Conservation (phyloP, 2,113 vertebrate species). For the Lanius ludovicianus region DNA sequence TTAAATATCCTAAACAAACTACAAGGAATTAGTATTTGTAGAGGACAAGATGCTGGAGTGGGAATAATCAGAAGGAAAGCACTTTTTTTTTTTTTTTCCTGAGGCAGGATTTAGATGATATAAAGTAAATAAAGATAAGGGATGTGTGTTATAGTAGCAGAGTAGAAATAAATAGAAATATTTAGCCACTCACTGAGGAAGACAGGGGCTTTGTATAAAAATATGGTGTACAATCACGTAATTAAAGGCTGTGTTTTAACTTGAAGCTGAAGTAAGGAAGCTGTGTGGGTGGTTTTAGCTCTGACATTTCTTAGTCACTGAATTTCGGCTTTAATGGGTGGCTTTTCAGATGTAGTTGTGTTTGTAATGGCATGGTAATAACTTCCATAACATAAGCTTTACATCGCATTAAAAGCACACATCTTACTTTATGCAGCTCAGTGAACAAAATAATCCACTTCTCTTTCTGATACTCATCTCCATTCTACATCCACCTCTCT, state of each 20-base stretch:
- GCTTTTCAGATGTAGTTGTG: neutral
- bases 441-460: neutral
- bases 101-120: neutral
- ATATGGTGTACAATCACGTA: neutral
- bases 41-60: neutral
- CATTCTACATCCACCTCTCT: neutral
- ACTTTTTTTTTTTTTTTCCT: neutral
- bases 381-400: neutral
- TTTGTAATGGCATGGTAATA: neutral
- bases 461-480: neutral
- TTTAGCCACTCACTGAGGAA: neutral
- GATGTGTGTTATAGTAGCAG: neutral
- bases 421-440: neutral
- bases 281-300: slow-evolving; percentile 14
- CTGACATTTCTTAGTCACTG: neutral
- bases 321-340: slow-evolving; percentile 3
- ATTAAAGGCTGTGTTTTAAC: slow-evolving; percentile 29
- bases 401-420: neutral
- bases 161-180: slow-evolving; percentile 29
- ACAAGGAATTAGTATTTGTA: neutral
- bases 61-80: neutral
- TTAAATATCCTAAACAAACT: neutral
- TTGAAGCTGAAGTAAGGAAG: neutral
- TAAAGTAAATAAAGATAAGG: neutral
- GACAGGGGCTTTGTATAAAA: neutral